Conservation (phyloP, 2,113 vertebrate genomes). For the Ctenomys sociabilis region DNA sequence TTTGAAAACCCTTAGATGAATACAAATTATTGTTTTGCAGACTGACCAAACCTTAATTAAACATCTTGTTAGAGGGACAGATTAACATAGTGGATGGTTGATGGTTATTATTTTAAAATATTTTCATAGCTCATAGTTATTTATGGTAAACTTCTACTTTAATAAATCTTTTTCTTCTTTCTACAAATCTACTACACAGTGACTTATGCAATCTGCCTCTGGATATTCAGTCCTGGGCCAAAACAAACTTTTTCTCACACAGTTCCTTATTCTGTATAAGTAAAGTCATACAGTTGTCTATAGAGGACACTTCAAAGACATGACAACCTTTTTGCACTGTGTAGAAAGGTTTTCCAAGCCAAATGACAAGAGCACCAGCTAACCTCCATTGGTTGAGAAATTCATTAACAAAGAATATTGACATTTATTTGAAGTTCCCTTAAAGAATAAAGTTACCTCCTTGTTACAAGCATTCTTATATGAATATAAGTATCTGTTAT, state of each 20-base stretch:
- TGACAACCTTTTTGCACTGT: slow-evolving; percentile 60
- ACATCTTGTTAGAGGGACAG: slow-evolving; percentile 31
- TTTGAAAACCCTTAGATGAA: slow-evolving; percentile 58
- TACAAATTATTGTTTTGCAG: slow-evolving; percentile 27
- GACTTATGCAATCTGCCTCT: slow-evolving; percentile 48
- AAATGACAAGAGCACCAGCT: slow-evolving; percentile 37
- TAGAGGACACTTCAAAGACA: slow-evolving; percentile 60
- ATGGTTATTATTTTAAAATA: slow-evolving; percentile 48
- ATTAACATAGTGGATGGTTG: slow-evolving; percentile 33
- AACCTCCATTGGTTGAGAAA: slow-evolving; percentile 41
- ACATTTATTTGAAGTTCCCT: not conserved
- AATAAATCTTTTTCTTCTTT: slow-evolving; percentile 47
- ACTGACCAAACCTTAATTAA: slow-evolving; percentile 54
- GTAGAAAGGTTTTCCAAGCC: slow-evolving; percentile 34
- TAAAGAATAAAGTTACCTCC: not conserved
- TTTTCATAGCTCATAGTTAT: slow-evolving; percentile 54
- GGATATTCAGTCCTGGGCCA: slow-evolving; percentile 53
- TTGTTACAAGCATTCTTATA: not conserved
- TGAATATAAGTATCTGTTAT: not conserved
- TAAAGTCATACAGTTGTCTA: slow-evolving; percentile 63
- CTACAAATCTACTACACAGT: slow-evolving; percentile 50
- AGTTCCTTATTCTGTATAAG: slow-evolving; percentile 56
- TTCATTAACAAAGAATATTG: slow-evolving; percentile 36
- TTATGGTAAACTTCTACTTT: slow-evolving; percentile 61
- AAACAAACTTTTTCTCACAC: slow-evolving; percentile 66